A percentile compares a stretch with the other conserved stretches of the same genome.
phyloP scores from a whole-genome alignment of 1,140 invertebrate species.

The Mesaphorura yosii region DNA sequence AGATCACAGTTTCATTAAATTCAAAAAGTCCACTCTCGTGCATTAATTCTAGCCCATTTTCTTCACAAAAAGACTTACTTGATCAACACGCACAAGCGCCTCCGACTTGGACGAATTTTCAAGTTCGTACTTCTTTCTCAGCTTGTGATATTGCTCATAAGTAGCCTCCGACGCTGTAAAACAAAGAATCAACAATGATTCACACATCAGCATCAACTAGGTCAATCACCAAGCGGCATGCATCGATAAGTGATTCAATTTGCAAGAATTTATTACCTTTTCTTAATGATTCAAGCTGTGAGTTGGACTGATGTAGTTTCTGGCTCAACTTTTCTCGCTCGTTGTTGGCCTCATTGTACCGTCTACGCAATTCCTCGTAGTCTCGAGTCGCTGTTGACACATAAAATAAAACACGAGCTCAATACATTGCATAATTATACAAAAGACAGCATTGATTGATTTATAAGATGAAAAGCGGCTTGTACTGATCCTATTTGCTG shows the following conservation, averaged over 20 bases:
- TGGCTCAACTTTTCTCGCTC: slow-evolving; percentile 22
- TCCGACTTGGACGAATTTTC: slow-evolving; percentile 27
- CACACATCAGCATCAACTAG: not conserved
- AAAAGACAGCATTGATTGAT: not conserved
- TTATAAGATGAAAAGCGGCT: not conserved
- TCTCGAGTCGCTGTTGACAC: slow-evolving; percentile 25
- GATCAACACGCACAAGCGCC: slow-evolving; percentile 28
- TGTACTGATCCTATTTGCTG: not conserved
- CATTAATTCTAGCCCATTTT: too few species aligned
- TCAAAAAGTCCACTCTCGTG: too few species aligned
- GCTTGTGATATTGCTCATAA: slow-evolving; percentile 29
- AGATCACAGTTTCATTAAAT: not conserved
- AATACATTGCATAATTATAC: not conserved
- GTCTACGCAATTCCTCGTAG: slow-evolving; percentile 25
- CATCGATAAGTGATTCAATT: not conserved
- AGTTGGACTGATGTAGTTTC: slow-evolving; percentile 13
- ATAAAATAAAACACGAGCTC: not conserved
- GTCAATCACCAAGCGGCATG: too few species aligned
- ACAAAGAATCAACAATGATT: slow-evolving; percentile 1
- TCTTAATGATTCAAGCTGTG: slow-evolving; percentile 25
- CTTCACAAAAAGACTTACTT: slow-evolving; percentile 28
- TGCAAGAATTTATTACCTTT: slow-evolving; percentile 16
- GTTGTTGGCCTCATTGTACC: slow-evolving; percentile 16
- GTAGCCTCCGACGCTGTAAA: slow-evolving; percentile 27
- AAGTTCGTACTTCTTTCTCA: slow-evolving; percentile 26